A percentile compares a stretch with the other conserved stretches of the same genome.
Conservation (phyloP, 2,113 vertebrate genomes). For the Delphinapterus leucas region DNA sequence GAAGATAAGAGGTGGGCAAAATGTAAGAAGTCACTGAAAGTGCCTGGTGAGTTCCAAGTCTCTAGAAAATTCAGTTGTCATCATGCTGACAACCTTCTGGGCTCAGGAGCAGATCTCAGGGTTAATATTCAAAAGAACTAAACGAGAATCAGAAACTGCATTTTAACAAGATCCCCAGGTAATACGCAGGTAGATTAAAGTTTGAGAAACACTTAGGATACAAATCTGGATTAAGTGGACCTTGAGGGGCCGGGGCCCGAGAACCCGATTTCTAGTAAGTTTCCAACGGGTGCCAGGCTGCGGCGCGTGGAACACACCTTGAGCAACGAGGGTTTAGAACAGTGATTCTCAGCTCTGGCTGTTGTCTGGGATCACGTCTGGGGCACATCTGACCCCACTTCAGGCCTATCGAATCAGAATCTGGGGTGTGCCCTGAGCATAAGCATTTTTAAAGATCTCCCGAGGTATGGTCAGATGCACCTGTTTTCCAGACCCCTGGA, state of each 20-base stretch:
- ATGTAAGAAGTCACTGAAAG: not conserved
- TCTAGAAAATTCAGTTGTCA: not conserved
- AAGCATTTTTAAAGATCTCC: not conserved
- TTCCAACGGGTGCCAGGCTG: not conserved
- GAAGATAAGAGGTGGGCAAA: not conserved
- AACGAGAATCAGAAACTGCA: not conserved
- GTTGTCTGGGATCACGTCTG: not conserved
- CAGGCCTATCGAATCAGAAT: not conserved
- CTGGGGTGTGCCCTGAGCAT: not conserved
- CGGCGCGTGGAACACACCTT: fast-evolving
- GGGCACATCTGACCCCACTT: not conserved
- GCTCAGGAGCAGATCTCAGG: not conserved
- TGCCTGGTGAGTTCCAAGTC: not conserved
- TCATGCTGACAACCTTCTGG: too few relatives aligned
- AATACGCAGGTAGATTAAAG: not conserved
- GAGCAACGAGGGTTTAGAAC: not conserved
- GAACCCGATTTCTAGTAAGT: not conserved
- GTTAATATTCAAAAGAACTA: not conserved
- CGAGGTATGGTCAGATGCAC: not conserved
- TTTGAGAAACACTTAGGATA: not conserved
- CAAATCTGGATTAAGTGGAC: not conserved
- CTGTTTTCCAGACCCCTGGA: too few relatives aligned
- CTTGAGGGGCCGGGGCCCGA: fast-evolving
- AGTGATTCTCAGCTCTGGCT: not conserved
- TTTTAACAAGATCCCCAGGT: not conserved